Evolutionary conservation across 2,113 vertebrate species (phyloP).

Genomic region (Aegypius monachus): DNA sequence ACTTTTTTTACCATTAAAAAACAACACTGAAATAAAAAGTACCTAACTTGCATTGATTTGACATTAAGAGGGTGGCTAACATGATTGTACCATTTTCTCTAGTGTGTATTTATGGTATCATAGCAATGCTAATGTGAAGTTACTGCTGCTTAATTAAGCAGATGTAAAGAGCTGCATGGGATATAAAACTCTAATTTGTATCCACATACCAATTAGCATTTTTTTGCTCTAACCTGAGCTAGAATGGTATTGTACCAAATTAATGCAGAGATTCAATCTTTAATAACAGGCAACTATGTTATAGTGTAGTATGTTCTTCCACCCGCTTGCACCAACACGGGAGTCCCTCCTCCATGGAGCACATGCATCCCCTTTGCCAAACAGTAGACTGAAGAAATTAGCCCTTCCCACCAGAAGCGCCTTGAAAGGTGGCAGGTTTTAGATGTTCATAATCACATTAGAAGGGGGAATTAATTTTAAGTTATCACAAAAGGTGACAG

Average conservation of each 20-base stretch:
- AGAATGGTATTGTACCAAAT: background rate
- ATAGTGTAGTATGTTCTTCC: background rate
- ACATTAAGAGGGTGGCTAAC: background rate
- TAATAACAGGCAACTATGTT: background rate
- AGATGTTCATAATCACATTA: background rate
- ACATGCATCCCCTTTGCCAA: background rate
- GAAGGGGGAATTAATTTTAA: background rate
- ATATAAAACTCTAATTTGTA: conserved; percentile 45
- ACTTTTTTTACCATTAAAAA: background rate
- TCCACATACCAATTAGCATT: background rate
- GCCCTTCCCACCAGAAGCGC: background rate
- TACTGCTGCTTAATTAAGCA: conserved; percentile 44
- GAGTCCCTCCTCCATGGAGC: background rate
- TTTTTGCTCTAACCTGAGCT: background rate
- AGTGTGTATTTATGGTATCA: background rate
- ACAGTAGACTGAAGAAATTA: background rate
- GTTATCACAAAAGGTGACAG: conserved; percentile 29
- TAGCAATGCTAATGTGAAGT: conserved; percentile 29
- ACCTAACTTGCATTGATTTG: background rate
- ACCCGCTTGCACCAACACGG: background rate
- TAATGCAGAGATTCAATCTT: background rate
- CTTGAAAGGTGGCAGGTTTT: background rate
- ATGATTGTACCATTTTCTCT: background rate
- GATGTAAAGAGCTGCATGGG: conserved; percentile 50
- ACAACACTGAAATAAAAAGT: background rate